Conservation (phyloP, 1,140 invertebrate species). For the Apis laboriosa region DNA sequence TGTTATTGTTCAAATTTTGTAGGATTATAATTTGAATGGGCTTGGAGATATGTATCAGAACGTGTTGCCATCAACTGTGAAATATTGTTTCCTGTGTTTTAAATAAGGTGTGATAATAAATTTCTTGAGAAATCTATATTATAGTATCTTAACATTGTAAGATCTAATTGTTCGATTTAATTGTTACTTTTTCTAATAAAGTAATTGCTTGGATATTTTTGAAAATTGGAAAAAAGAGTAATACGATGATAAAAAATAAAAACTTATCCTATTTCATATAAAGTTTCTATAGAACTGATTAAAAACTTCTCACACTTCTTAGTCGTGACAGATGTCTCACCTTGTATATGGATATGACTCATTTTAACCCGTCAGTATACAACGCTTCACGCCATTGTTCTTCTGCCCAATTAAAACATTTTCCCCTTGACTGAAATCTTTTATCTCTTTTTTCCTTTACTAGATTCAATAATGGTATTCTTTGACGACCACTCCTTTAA, state of each 20-base stretch:
- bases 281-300: not conserved
- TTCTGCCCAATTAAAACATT: constrained; percentile 33
- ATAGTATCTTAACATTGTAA: not conserved
- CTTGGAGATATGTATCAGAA: not conserved
- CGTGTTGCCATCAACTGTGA: not conserved
- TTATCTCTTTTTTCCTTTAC: not conserved
- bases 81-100: constrained; percentile 1
- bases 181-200: too few species aligned
- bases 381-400: constrained; percentile 35
- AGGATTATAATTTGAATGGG: constrained; percentile 3
- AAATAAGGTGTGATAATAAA: not conserved
- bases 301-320: not conserved
- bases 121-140: not conserved
- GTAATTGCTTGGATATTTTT: too few species aligned
- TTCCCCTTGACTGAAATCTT: not conserved
- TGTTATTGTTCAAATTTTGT: not conserved
- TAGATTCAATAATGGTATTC: not conserved
- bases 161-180: not conserved
- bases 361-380: not conserved
- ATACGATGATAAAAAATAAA: too few species aligned
- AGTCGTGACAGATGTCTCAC: not conserved
- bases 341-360: constrained; percentile 23
- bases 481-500: not conserved
- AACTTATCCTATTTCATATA: not conserved
- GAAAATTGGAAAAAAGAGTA: not conserved